A percentile compares a stretch with the other conserved stretches of the same genome.
These are phyloP conservation scores for Caenorhabditis afra DNA, from an alignment of 2,888 invertebrate genomes.

Conservation along the genomic window DNA sequence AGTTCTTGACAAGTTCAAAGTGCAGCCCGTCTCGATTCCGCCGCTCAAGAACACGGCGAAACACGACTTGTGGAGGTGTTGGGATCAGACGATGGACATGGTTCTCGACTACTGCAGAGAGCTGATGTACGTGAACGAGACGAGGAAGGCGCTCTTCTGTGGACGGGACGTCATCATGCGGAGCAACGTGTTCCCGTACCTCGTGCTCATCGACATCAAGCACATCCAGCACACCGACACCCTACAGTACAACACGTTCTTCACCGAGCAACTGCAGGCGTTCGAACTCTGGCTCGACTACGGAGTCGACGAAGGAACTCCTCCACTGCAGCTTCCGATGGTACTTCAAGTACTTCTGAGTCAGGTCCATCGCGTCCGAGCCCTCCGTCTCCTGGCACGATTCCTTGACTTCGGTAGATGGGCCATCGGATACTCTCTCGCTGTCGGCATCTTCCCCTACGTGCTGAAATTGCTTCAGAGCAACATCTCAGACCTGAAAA, in stretches of 20 bases:
- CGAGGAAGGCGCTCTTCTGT: constrained; percentile 28
- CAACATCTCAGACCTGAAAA: constrained; percentile 87
- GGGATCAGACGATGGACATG: constrained; percentile 96
- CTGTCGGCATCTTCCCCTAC: constrained; percentile 97
- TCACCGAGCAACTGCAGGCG: constrained; percentile 96
- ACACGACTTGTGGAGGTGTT: constrained; percentile 87
- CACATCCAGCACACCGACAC: constrained; percentile 25
- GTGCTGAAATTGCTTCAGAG: constrained; percentile 92
- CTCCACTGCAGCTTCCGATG: constrained; percentile 96
- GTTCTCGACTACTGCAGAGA: constrained; percentile 86
- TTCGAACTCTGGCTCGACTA: constrained; percentile 92
- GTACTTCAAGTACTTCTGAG: constrained; percentile 88
- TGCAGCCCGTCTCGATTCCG: constrained; percentile 88
- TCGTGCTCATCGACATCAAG: constrained; percentile 53
- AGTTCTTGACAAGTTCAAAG: constrained; percentile 93
- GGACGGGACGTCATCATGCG: constrained; percentile 51
- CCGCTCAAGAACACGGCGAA: constrained; percentile 91
- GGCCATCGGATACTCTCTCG: constrained; percentile 91
- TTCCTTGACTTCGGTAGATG: constrained; percentile 96
- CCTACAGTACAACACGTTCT: constrained; percentile 87
- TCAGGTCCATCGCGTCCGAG: constrained; percentile 90
- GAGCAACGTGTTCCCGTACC: constrained; percentile 47
- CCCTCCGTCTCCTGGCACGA: constrained; percentile 91
- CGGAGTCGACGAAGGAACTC: constrained; percentile 86
- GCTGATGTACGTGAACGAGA: constrained; percentile 41